Evolutionary conservation across 2,888 invertebrate species (phyloP).

Genomic region (Oxyteleia sp.): DNA sequence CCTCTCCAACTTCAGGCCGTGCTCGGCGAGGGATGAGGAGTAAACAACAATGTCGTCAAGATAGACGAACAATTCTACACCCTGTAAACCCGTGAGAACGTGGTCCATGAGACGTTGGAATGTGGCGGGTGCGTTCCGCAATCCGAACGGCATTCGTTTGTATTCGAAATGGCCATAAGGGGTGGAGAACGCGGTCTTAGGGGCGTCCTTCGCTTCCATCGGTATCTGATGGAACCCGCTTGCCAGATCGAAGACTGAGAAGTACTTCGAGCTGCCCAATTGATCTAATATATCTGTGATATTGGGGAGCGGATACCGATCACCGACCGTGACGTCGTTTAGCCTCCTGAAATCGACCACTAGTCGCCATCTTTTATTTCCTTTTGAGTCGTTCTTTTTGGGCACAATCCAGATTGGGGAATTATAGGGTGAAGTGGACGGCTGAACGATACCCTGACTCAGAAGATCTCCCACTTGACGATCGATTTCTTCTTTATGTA

Average conservation of each 20-base stretch:
- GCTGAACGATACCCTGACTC: background rate
- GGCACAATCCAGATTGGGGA: background rate
- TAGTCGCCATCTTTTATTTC: constrained; percentile 52
- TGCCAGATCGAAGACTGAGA: constrained; percentile 76
- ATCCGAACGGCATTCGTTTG: background rate
- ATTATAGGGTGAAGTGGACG: background rate
- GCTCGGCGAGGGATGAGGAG: background rate
- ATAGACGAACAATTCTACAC: background rate
- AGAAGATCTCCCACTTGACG: constrained; percentile 6
- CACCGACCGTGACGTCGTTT: constrained; percentile 53
- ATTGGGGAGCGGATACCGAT: constrained; percentile 70
- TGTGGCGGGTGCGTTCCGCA: background rate
- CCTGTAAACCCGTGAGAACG: background rate
- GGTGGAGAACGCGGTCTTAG: constrained; percentile 74
- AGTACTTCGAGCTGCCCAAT: constrained; percentile 72
- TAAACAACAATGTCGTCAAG: background rate
- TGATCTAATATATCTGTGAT: constrained; percentile 76
- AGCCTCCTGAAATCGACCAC: constrained; percentile 51
- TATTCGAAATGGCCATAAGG: constrained; percentile 73
- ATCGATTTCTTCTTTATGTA: constrained; percentile 33
- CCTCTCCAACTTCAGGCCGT: constrained; percentile 50
- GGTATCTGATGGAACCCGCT: constrained; percentile 77
- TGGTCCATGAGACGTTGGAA: background rate
- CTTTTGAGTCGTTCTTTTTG: constrained; percentile 50
- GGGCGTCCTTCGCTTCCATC: constrained; percentile 56